A percentile compares a stretch with the other conserved stretches of the same genome.
phyloP scores from a whole-genome alignment of 2,113 vertebrate species.

The Epinephelus moara region DNA sequence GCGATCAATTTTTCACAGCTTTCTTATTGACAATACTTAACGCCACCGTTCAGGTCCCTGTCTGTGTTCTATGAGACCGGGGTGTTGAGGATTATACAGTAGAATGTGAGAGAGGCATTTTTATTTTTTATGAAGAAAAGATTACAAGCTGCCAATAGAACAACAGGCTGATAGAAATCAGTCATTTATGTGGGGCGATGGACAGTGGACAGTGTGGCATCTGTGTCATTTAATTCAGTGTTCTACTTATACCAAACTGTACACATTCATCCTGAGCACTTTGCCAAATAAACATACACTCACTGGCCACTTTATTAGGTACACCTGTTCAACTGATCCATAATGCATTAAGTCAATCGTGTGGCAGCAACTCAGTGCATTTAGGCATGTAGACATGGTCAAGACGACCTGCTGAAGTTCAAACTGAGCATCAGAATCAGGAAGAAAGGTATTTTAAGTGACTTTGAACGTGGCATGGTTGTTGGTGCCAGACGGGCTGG shows the following conservation, averaged over 20 bases:
- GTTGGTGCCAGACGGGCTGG: too few relatives aligned
- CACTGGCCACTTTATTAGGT: too few relatives aligned
- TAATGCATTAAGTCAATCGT: too few relatives aligned
- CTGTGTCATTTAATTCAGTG: not conserved
- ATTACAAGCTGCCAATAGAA: not conserved
- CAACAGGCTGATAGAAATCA: not conserved
- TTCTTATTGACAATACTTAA: slow-evolving; percentile 49
- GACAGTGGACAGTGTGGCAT: not conserved
- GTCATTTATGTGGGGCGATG: not conserved
- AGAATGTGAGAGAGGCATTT: slow-evolving; percentile 20
- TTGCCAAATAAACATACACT: not conserved
- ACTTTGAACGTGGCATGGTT: too few relatives aligned
- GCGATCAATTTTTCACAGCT: slow-evolving; percentile 68
- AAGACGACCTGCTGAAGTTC: too few relatives aligned
- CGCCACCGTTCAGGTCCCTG: slow-evolving; percentile 21
- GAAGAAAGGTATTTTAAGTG: too few relatives aligned
- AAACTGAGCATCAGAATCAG: too few relatives aligned
- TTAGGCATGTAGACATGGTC: too few relatives aligned
- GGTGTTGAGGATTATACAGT: slow-evolving; percentile 5
- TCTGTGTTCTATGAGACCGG: slow-evolving; percentile 2
- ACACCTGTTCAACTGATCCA: too few relatives aligned
- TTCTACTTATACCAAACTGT: not conserved
- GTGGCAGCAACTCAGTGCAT: too few relatives aligned
- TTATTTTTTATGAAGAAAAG: slow-evolving; percentile 5
- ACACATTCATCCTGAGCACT: not conserved